Conservation (phyloP, 2,888 invertebrate species). For the Isoperla grammatica region DNA sequence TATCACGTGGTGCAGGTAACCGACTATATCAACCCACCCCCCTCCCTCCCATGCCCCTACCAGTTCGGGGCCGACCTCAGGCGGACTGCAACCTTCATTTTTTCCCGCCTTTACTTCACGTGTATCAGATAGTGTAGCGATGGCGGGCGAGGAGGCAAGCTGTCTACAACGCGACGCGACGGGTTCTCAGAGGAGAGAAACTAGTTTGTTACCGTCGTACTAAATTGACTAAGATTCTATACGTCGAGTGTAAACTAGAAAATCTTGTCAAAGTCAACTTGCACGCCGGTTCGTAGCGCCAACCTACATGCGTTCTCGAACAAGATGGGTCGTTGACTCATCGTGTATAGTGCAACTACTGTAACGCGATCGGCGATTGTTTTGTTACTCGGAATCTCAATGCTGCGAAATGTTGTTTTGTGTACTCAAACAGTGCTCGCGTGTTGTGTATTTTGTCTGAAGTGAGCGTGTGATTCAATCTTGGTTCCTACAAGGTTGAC, state of each 20-base stretch:
- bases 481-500: too few relatives aligned
- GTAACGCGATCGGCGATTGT: too few relatives aligned
- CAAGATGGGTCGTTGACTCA: constrained; percentile 5
- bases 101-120: constrained; percentile 9
- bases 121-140: constrained; percentile 11
- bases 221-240: constrained; percentile 5
- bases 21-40: not conserved
- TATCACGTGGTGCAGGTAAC: constrained; percentile 12
- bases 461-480: too few relatives aligned
- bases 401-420: too few relatives aligned
- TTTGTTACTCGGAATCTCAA: too few relatives aligned
- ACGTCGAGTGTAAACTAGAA: not conserved
- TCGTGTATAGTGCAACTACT: too few relatives aligned
- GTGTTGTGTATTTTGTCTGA: too few relatives aligned
- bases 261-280: constrained; percentile 6
- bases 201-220: not conserved
- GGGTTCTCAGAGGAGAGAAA: not conserved
- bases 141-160: not conserved
- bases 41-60: not conserved
- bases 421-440: too few relatives aligned
- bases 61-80: not conserved
- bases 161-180: not conserved
- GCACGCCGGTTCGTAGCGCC: not conserved
- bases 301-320: not conserved
- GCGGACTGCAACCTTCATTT: constrained; percentile 10